Evolutionary conservation across 2,888 invertebrate genomes (phyloP).

Genomic region (Heliconius erato): DNA sequence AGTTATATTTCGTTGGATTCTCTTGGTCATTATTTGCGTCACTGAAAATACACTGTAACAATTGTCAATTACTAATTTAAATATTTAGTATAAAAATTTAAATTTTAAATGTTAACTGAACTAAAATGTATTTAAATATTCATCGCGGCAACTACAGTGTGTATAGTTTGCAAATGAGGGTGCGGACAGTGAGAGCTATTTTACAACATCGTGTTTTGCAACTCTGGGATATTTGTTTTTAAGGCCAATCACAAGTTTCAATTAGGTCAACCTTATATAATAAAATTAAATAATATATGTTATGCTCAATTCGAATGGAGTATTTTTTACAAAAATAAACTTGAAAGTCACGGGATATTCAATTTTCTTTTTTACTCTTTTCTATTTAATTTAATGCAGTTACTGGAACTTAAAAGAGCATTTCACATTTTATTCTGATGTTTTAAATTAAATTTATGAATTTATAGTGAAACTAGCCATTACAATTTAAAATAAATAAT

Average conservation of each 20-base stretch:
- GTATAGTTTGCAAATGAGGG: slow-evolving; percentile 64
- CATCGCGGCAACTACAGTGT: slow-evolving; percentile 51
- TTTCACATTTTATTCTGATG: not conserved
- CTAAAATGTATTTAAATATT: slow-evolving; percentile 24
- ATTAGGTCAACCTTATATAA: slow-evolving; percentile 11
- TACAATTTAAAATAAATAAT: not conserved
- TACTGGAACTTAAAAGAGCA: not conserved
- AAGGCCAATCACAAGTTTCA: slow-evolving; percentile 47
- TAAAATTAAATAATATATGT: not conserved
- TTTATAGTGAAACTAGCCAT: not conserved
- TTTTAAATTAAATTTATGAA: not conserved
- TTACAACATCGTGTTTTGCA: slow-evolving; percentile 61
- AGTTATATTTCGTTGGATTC: not conserved
- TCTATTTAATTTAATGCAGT: not conserved
- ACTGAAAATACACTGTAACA: not conserved
- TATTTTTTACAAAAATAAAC: too few relatives aligned
- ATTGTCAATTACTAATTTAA: not conserved
- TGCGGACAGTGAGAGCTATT: slow-evolving; percentile 69
- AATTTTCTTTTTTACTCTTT: not conserved
- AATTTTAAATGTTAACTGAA: slow-evolving; percentile 12
- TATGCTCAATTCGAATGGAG: not conserved
- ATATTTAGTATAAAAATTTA: slow-evolving; percentile 15
- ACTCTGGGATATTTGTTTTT: slow-evolving; percentile 58
- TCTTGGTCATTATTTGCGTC: not conserved
- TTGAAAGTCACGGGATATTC: not conserved